Conservation (phyloP, 37 sponge, comb jelly and placozoan species). For the Eunapius fragilis region DNA sequence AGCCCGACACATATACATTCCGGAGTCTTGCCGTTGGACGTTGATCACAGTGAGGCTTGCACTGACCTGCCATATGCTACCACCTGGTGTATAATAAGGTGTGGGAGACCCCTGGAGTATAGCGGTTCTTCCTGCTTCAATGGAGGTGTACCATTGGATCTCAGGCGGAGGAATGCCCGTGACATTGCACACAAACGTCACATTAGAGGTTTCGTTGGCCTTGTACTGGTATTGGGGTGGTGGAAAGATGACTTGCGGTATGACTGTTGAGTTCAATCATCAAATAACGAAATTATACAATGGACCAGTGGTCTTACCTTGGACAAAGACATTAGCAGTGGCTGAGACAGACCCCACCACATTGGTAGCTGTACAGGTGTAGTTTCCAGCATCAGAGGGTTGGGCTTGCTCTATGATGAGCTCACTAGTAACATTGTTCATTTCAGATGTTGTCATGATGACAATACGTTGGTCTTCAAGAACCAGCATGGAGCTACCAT, state of each 20-base stretch:
- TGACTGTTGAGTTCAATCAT: no score
- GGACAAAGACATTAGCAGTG: slow-evolving; percentile 37
- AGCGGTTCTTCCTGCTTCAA: not conserved
- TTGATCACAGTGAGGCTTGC: not conserved
- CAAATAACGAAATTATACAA: no score
- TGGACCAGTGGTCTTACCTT: slow-evolving; percentile 60
- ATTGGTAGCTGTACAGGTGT: slow-evolving; percentile 61
- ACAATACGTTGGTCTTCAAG: not conserved
- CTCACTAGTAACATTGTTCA: slow-evolving; percentile 17
- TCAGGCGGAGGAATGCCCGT: slow-evolving; percentile 68
- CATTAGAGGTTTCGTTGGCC: not conserved
- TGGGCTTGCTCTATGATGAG: slow-evolving; percentile 1
- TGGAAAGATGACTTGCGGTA: no score
- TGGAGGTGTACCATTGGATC: slow-evolving; percentile 41
- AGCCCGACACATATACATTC: slow-evolving; percentile 26
- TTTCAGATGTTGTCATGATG: not conserved
- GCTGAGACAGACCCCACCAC: not conserved
- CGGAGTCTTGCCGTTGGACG: not conserved
- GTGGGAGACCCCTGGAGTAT: not conserved
- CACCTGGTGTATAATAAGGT: slow-evolving; percentile 8
- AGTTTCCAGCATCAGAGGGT: slow-evolving; percentile 36
- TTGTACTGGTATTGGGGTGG: no score
- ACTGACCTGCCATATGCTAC: slow-evolving; percentile 1
- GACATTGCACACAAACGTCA: slow-evolving; percentile 57
- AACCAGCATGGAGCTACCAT: not conserved